phyloP scores from a whole-genome alignment of 2,888 invertebrate species.

The Drosophila formosana region DNA sequence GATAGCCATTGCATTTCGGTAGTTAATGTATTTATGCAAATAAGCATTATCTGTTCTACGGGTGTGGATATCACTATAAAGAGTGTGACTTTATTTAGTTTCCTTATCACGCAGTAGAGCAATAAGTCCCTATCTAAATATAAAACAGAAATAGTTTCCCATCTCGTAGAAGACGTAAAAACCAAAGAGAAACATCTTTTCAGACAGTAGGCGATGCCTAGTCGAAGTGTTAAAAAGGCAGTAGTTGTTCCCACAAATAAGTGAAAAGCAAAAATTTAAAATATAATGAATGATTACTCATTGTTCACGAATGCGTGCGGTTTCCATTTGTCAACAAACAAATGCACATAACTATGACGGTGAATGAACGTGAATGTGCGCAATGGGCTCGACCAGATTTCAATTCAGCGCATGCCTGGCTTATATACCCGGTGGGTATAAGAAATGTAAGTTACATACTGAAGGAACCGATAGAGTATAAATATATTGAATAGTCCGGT shows the following conservation, averaged over 20 bases:
- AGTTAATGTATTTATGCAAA: conserved; percentile 2
- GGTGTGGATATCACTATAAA: neutral
- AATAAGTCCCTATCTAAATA: neutral
- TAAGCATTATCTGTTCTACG: neutral
- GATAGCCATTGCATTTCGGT: neutral
- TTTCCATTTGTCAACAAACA: conserved; percentile 8
- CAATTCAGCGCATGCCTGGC: conserved; percentile 2
- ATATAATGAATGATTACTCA: neutral
- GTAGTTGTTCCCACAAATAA: neutral
- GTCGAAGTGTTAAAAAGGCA: neutral
- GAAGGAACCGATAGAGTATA: too few relatives aligned
- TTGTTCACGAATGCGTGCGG: conserved; percentile 5
- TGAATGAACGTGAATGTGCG: conserved; percentile 1
- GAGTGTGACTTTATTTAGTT: neutral
- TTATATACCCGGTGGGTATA: too few relatives aligned
- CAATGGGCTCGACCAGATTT: neutral
- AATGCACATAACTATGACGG: neutral
- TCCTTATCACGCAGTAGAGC: neutral
- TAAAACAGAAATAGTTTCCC: conserved; percentile 2
- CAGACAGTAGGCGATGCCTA: neutral
- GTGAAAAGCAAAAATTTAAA: neutral
- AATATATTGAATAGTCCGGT: too few relatives aligned
- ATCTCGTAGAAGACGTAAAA: neutral
- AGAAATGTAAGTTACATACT: too few relatives aligned
- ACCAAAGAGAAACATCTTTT: neutral